These are phyloP conservation scores for Nasonovia ribisnigri DNA, from an alignment of 2,888 invertebrate species.

Conservation along the genomic window DNA sequence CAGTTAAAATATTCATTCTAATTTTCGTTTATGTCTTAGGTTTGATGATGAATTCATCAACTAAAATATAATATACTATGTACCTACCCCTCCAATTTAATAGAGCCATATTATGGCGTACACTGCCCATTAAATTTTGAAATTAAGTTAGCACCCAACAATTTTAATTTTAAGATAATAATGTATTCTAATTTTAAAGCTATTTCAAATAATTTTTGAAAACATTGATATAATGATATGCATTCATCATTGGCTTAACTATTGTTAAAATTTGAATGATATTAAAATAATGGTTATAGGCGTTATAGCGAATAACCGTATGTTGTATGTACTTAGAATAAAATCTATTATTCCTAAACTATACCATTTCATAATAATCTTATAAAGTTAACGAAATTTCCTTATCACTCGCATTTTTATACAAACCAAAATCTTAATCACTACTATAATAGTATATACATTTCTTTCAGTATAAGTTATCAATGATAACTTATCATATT, in stretches of 20 bases:
- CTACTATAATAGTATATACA: not conserved
- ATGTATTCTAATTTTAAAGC: not conserved
- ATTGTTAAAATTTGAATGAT: too few relatives aligned
- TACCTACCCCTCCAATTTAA: not conserved
- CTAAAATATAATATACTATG: not conserved
- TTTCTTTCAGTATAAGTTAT: too few relatives aligned
- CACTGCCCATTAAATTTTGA: not conserved
- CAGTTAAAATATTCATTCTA: not conserved
- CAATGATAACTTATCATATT: not conserved
- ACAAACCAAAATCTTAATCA: too few relatives aligned
- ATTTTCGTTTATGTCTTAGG: not conserved
- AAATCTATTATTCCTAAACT: too few relatives aligned
- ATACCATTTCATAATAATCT: not conserved
- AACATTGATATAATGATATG: not conserved
- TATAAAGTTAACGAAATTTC: not conserved
- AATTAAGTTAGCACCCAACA: not conserved
- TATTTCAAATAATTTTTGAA: not conserved
- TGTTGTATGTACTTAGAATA: not conserved
- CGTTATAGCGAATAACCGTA: not conserved
- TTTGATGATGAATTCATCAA: not conserved
- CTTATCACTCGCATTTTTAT: not conserved
- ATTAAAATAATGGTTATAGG: too few relatives aligned
- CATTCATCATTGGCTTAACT: too few relatives aligned
- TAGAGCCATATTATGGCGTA: not conserved
- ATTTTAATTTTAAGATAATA: not conserved